Evolutionary conservation across 2,113 vertebrate species (phyloP).

Genomic region (Varanus komodoensis): DNA sequence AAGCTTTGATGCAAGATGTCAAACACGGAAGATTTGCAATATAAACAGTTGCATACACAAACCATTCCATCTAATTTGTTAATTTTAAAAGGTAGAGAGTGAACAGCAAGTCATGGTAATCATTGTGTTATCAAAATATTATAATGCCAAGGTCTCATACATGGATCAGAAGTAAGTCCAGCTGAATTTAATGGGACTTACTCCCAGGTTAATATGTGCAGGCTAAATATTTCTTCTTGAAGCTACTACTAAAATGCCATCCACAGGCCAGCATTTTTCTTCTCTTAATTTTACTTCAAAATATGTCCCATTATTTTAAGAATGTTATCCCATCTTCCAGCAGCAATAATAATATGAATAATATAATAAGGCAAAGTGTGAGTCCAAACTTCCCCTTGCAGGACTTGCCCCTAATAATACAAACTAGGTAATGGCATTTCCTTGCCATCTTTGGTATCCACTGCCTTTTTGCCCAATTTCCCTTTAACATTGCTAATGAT

Average conservation of each 20-base stretch:
- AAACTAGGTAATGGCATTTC: not conserved
- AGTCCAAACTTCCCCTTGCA: not conserved
- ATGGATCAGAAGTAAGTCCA: not conserved
- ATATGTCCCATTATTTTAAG: not conserved
- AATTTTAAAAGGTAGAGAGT: not conserved
- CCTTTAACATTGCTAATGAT: not conserved
- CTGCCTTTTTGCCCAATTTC: not conserved
- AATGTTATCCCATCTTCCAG: not conserved
- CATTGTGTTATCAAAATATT: not conserved
- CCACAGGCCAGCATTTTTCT: not conserved
- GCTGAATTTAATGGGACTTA: not conserved
- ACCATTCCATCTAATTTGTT: not conserved
- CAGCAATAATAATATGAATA: no score
- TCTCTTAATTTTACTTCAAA: not conserved
- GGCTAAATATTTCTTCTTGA: not conserved
- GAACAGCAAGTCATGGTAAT: not conserved
- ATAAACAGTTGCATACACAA: not conserved
- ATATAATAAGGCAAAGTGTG: not conserved
- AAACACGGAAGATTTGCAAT: not conserved
- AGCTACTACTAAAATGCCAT: no score
- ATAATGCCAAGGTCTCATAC: not conserved
- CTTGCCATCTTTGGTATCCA: not conserved
- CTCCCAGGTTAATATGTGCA: no score
- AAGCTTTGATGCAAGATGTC: not conserved
- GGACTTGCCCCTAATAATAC: not conserved